A percentile compares a stretch with the other conserved stretches of the same genome.
Conservation (phyloP, 2,113 vertebrate genomes). For the Illadopsis cleaveri region DNA sequence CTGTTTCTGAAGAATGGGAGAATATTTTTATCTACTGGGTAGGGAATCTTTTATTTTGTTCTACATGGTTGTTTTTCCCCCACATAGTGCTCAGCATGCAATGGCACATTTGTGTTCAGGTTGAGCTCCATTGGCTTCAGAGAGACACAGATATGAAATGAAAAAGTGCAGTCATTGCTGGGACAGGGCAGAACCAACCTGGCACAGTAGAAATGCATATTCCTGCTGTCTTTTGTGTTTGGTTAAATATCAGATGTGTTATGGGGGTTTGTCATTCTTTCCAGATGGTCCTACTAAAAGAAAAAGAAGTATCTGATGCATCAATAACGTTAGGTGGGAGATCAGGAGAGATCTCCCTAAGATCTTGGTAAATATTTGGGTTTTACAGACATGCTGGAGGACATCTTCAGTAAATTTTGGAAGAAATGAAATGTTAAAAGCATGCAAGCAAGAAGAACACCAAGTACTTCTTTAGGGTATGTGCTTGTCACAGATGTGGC, state of each 20-base stretch:
- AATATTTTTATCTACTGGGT: not conserved
- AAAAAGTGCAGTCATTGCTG: not conserved
- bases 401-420: not conserved
- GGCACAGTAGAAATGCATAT: not conserved
- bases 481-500: not conserved
- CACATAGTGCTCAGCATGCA: not conserved
- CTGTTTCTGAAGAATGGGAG: not conserved
- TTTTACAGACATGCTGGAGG: not conserved
- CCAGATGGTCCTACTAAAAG: not conserved
- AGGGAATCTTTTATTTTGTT: not conserved
- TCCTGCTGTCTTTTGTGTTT: not conserved
- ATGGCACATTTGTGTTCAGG: fast-evolving
- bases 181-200: not conserved
- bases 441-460: not conserved
- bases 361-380: not conserved
- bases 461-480: not conserved
- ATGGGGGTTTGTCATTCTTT: not conserved
- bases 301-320: not conserved
- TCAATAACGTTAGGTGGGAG: not conserved
- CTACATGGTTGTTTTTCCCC: not conserved
- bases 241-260: not conserved
- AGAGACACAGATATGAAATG: not conserved
- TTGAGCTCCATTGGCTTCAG: not conserved
- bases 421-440: not conserved
- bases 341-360: not conserved